Base-by-base conservation (phyloP, 1,140 invertebrate species). In the Samia ricini region DNA sequence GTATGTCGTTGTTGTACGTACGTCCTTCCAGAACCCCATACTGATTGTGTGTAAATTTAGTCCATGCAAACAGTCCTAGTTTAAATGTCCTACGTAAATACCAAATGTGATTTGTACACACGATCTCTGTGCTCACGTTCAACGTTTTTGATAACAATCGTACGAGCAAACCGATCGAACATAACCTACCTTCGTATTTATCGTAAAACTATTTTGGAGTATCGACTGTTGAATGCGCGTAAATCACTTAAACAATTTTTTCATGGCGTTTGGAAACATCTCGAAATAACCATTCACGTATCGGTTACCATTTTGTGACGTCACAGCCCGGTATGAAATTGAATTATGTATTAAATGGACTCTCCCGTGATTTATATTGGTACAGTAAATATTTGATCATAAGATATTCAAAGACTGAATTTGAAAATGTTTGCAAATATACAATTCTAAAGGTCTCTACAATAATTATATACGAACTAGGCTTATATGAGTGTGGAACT, bases 211-310 rank as follows among this genome's bases (percentile, higher is more conserved):
- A 83, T 86, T 84, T 84, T 76, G 68, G 77, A 68, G 66, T 75
- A 64, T 74, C 64, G 66, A 71, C 69, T 72, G 74, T 73, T 74
- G 69, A 76, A 73, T 79, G 72, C 69, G 68, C 73, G 80, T 83
- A 82, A 82, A 83, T 83, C 82, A 81, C 74, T 81, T 82, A 75
- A 74, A 68, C 72, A 79, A 77, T 84, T 83, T 83, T 81, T 74
- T 62, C 66, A 68, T 75, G 63, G 65, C 80, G 69, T 77, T 74
- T 69, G 69, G 77, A 82, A 82, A 76, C 74, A 64, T 80, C 74
- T 79, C 67, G 77, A 84, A 86, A 86, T 86, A 86, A 74, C 79
- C 62, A 71, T 78, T 77, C 71, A 76, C 72, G 71, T 76, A 77
- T 73, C 64, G 68, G 64, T 42, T 15, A 42, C 33, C 12, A 12